A percentile compares a stretch with the other conserved stretches of the same genome.
Conservation (phyloP, 2,888 invertebrate species). For the Trichopria drosophilae region DNA sequence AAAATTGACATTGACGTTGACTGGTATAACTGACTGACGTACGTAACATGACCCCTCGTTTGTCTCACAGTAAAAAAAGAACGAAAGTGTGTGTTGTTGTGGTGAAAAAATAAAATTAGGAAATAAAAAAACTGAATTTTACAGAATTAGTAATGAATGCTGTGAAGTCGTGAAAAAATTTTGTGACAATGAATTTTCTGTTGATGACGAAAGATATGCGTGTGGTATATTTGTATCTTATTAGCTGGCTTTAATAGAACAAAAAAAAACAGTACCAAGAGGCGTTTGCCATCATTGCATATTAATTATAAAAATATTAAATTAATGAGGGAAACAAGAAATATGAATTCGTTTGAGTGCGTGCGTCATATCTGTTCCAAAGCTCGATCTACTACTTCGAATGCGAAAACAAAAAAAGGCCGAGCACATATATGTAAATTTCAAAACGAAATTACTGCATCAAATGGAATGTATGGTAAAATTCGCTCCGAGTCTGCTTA, state of each 20-base stretch:
- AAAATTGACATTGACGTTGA: no score
- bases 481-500: not conserved
- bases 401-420: not conserved
- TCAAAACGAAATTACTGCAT: not conserved
- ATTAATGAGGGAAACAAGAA: slow-evolving; percentile 3
- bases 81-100: not conserved
- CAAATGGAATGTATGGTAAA: not conserved
- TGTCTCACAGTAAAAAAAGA: not conserved
- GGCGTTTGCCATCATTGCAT: not conserved
- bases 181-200: not conserved
- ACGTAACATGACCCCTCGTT: not conserved
- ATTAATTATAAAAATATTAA: slow-evolving; percentile 1
- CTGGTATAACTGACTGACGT: no score
- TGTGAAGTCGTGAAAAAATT: not conserved
- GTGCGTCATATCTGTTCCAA: not conserved
- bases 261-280: not conserved
- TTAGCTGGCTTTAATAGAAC: not conserved
- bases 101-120: not conserved
- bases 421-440: not conserved
- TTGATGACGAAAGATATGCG: not conserved
- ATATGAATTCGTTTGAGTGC: not conserved
- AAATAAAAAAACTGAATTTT: not conserved
- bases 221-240: not conserved
- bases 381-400: no score
- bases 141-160: not conserved